Evolutionary conservation across 2,113 vertebrate species (phyloP).

Genomic region (Tachycineta bicolor): DNA sequence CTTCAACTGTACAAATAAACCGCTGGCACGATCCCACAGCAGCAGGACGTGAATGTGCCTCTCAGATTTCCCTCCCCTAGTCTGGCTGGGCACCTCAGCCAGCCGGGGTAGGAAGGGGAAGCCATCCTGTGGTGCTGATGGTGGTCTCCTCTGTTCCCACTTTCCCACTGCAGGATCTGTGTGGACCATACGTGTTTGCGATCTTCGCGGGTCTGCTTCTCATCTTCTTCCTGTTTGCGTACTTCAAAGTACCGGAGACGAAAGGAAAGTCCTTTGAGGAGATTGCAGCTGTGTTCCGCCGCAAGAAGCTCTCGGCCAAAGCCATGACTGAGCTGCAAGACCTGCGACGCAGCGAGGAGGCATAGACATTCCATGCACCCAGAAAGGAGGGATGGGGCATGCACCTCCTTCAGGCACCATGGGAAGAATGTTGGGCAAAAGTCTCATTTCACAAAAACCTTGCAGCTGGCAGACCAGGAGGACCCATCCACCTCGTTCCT

Average conservation of each 20-base stretch:
- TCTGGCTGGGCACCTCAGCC: not conserved
- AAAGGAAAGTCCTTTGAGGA: constrained; percentile 94
- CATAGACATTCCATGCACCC: constrained; percentile 35
- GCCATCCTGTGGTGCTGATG: not conserved
- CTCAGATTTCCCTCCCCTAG: not conserved
- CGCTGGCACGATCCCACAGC: rapidly evolving
- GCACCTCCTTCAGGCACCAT: not conserved
- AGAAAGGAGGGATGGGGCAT: not conserved
- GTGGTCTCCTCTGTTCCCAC: not conserved
- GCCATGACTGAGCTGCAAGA: constrained; percentile 81
- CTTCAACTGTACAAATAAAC: not conserved
- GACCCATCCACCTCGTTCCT: not conserved
- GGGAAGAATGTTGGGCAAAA: not conserved
- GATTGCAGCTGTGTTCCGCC: constrained; percentile 86
- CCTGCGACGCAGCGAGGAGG: constrained; percentile 75
- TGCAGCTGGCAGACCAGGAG: not conserved
- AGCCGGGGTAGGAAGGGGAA: not conserved
- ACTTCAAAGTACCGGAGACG: constrained; percentile 91
- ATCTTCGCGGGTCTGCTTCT: constrained; percentile 87
- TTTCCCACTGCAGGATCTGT: constrained; percentile 73
- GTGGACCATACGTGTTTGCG: constrained; percentile 84
- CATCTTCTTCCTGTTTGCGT: constrained; percentile 82
- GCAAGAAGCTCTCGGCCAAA: constrained; percentile 55
- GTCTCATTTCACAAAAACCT: constrained; percentile 3
- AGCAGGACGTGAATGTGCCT: rapidly evolving